Conservation (phyloP, 2,888 invertebrate species). For the Scaptomyza caliginosa region DNA sequence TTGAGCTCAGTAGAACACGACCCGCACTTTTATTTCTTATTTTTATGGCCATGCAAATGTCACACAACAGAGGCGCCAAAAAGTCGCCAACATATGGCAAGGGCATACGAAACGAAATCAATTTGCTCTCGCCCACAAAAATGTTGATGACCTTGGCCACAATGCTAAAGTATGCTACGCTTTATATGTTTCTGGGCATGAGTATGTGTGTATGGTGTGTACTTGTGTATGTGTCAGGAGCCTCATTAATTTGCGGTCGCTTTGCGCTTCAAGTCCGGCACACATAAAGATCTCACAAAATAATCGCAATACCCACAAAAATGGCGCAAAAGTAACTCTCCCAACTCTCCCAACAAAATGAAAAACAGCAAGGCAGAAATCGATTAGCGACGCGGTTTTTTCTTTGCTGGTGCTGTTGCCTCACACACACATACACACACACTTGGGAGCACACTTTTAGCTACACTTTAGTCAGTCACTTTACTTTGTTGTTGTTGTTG, state of each 20-base stretch:
- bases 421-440: background rate
- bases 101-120: slow-evolving; percentile 53
- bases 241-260: slow-evolving; percentile 71
- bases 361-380: slow-evolving; percentile 59
- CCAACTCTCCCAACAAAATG: background rate
- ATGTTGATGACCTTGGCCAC: slow-evolving; percentile 43
- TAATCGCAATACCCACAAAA: slow-evolving; percentile 66
- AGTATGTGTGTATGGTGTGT: slow-evolving; percentile 5
- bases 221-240: slow-evolving; percentile 30
- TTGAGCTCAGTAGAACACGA: slow-evolving; percentile 50
- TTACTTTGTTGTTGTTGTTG: slow-evolving; percentile 6
- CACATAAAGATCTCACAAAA: slow-evolving; percentile 51
- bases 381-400: slow-evolving; percentile 63
- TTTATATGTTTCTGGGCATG: background rate
- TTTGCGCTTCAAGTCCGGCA: slow-evolving; percentile 32
- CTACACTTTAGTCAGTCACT: slow-evolving; percentile 42
- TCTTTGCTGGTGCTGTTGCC: slow-evolving; percentile 8
- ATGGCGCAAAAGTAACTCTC: slow-evolving; percentile 13
- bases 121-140: slow-evolving; percentile 48
- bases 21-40: slow-evolving; percentile 68
- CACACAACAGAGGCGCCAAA: slow-evolving; percentile 58
- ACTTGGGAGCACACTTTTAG: slow-evolving; percentile 38
- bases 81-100: slow-evolving; percentile 68
- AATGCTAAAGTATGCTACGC: slow-evolving; percentile 19
- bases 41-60: slow-evolving; percentile 76